Evolutionary conservation across 1,140 invertebrate genomes (phyloP), one percentile per base, ranked within the genome.

Genomic region (Penaeus indicus): DNA sequence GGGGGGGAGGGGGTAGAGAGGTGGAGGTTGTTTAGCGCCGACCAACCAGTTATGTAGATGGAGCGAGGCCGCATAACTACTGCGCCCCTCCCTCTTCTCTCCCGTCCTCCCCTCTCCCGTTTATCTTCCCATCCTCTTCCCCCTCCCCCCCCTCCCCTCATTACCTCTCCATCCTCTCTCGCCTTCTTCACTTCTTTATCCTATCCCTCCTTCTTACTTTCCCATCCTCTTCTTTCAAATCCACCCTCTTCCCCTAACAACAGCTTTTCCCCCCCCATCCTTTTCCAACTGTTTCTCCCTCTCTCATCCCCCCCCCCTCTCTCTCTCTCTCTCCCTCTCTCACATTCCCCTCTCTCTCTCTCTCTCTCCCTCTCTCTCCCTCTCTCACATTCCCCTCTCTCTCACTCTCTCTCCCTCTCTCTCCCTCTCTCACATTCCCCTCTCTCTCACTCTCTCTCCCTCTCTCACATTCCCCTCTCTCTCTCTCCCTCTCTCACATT

Each of bases 341-440:
- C 25, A 13, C 75, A 7, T 38, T 38, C 22, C 27, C 32, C 27
- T 38, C 25, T 78, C 2, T 3, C 22, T n/a, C 3, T 38, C 54
- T 22, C n/a, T 75, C 42, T 75, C 25, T 38, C 72, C 42, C 42
- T 75, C 18, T 25, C 42, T 75, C 42, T 2, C n/a, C n/a, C 42
- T 75, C 42, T 38, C n/a, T 25, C 42, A 4, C 42, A 32, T 75
- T 38, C n/a, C 16, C 42, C 11, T 22, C 8, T 3, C n/a, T 60
- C 79, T 81, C 60, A 61, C 54, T 19, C 54, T 81, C 47, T 81
- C 42, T 60, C 60, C 47, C 42, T 81, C 38, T 60, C 42, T 81
- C 47, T 60, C 47, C 60, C 38, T 60, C 42, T 81, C 16, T 60
- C 47, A 60, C 78, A n/a, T 21, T 69, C 25, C 27, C 42, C 75